Evolutionary conservation across 2,888 invertebrate species (phyloP).

Genomic region (Crematogaster levior): DNA sequence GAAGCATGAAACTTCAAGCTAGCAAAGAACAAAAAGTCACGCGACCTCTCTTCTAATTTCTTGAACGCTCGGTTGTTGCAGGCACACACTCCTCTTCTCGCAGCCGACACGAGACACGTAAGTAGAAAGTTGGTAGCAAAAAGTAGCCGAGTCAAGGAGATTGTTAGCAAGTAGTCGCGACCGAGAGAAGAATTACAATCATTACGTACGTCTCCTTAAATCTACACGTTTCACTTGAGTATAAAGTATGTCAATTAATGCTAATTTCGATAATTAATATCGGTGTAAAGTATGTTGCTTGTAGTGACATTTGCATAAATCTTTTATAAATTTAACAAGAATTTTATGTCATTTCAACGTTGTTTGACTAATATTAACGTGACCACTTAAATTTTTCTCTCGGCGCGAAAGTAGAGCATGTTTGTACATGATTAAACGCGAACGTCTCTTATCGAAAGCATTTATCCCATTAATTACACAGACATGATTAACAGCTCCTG

Average conservation of each 20-base stretch:
- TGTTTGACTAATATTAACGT: not conserved
- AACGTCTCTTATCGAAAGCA: conserved; percentile 31
- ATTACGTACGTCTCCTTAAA: conserved; percentile 6
- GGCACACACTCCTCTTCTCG: conserved; percentile 90
- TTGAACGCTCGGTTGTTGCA: conserved; percentile 87
- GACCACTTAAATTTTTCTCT: conserved; percentile 16
- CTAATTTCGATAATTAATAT: not conserved
- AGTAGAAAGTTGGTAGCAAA: conserved; percentile 80
- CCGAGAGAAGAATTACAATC: conserved; percentile 39
- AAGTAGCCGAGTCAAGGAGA: conserved; percentile 40
- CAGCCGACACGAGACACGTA: conserved; percentile 88
- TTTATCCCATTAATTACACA: conserved; percentile 54
- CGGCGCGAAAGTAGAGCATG: conserved; percentile 18
- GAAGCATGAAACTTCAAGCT: conserved; percentile 67
- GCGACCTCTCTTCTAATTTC: conserved; percentile 74
- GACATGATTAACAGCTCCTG: conserved; percentile 50
- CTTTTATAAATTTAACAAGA: conserved; percentile 11
- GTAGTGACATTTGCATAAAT: not conserved
- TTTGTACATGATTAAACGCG: conserved; percentile 53
- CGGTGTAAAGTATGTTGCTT: not conserved
- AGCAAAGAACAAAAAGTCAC: conserved; percentile 51
- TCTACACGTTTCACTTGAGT: not conserved
- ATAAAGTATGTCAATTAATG: not conserved
- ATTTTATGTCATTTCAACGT: not conserved
- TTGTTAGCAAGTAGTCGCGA: conserved; percentile 35